Percentiles rank a stretch among this genome's conserved stretches.
Evolutionary conservation across 1,140 invertebrate genomes (phyloP).

Genomic region (Macrobrachium nipponense): DNA sequence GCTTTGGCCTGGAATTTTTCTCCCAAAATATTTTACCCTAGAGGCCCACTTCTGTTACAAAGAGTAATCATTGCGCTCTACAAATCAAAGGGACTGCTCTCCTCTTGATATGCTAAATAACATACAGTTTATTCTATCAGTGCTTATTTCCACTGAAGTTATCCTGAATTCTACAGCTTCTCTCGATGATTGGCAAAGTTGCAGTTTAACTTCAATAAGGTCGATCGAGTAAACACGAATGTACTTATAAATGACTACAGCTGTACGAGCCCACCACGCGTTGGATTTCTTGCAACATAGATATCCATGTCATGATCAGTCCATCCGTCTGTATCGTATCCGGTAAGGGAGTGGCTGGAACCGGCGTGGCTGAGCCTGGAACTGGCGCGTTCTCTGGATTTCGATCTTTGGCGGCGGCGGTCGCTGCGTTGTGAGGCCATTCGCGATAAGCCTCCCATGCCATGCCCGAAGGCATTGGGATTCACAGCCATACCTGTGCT

Average conservation of each 20-base stretch:
- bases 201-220: too few relatives aligned
- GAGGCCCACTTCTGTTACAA: too few relatives aligned
- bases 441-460: constrained; percentile 20
- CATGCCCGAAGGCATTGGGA: constrained; percentile 36
- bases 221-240: too few relatives aligned
- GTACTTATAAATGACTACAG: constrained; percentile 25
- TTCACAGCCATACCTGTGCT: constrained; percentile 55
- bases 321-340: constrained; percentile 89
- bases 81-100: too few relatives aligned
- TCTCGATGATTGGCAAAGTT: too few relatives aligned
- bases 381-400: constrained; percentile 58
- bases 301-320: constrained; percentile 96
- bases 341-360: constrained; percentile 66
- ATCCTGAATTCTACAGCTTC: too few relatives aligned
- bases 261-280: constrained; percentile 75
- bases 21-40: too few relatives aligned
- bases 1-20: too few relatives aligned
- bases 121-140: too few relatives aligned
- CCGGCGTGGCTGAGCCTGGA: constrained; percentile 64
- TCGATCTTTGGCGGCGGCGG: constrained; percentile 53
- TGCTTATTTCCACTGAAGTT: too few relatives aligned
- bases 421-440: constrained; percentile 53
- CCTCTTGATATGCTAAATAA: too few relatives aligned
- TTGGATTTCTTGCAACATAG: constrained; percentile 91
- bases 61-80: too few relatives aligned